A percentile compares a stretch with the other conserved stretches of the same genome.
Evolutionary conservation across 2,113 vertebrate genomes (phyloP).

Genomic region (Aplodontia rufa): DNA sequence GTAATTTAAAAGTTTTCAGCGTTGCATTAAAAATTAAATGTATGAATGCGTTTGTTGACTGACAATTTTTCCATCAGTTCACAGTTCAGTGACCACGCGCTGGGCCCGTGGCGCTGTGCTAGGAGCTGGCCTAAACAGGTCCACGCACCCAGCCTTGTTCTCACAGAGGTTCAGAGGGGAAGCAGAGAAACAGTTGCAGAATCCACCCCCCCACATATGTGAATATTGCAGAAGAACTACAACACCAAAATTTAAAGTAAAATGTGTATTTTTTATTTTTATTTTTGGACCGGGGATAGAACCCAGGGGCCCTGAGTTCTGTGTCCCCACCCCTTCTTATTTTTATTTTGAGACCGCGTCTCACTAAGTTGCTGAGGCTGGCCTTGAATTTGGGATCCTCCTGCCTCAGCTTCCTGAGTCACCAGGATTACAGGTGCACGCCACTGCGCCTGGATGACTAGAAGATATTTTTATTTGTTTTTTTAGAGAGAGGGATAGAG

Average conservation of each 20-base stretch:
- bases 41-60: not conserved
- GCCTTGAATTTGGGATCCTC: too few species aligned
- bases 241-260: conserved; percentile 47
- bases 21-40: not conserved
- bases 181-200: not conserved
- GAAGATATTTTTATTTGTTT: not conserved
- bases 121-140: not conserved
- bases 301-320: too few species aligned
- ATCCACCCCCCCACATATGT: not conserved
- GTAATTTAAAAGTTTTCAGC: not conserved
- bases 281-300: too few species aligned
- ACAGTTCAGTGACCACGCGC: not conserved
- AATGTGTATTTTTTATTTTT: too few species aligned
- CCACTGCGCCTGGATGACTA: too few species aligned
- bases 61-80: not conserved
- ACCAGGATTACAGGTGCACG: too few species aligned
- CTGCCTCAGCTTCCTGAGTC: too few species aligned
- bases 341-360: too few species aligned
- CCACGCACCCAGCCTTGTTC: not conserved
- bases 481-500: too few species aligned
- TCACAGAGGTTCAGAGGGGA: accelerated
- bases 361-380: too few species aligned
- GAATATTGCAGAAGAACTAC: conserved; percentile 10
- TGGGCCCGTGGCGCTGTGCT: accelerated
- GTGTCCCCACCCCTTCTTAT: too few species aligned